Percentiles rank a stretch among this genome's conserved stretches.
Conservation (phyloP, 2,888 invertebrate species). For the Clanis bilineata region DNA sequence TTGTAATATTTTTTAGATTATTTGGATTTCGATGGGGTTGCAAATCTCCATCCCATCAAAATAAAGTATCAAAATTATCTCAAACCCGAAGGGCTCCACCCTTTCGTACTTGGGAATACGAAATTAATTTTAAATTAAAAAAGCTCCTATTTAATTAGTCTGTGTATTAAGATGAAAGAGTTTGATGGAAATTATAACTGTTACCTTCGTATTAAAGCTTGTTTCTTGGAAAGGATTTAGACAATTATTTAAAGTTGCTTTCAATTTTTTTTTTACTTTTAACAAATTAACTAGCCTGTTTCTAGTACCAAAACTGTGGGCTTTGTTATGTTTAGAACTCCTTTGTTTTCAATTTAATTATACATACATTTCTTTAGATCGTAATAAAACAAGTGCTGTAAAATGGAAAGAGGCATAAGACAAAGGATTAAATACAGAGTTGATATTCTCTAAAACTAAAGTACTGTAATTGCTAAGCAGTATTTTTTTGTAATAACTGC, state of each 20-base stretch:
- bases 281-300: no score
- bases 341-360: no score
- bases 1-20: neutral
- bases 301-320: no score
- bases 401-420: no score
- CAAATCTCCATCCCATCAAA: neutral
- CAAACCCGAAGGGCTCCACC: neutral
- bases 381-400: no score
- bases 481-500: no score
- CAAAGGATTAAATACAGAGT: no score
- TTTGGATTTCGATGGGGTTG: no score
- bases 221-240: slow-evolving; percentile 5
- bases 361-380: no score
- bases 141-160: neutral
- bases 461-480: no score
- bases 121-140: slow-evolving; percentile 9
- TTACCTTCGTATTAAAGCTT: neutral
- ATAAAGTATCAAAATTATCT: neutral
- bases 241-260: neutral
- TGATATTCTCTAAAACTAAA: no score
- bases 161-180: slow-evolving; percentile 1
- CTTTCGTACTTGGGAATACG: neutral
- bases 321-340: no score
- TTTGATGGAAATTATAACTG: neutral
- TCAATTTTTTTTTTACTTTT: neutral